Base-by-base conservation (phyloP, 2,797 vertebrate species). In the Lacerta viridis region DNA sequence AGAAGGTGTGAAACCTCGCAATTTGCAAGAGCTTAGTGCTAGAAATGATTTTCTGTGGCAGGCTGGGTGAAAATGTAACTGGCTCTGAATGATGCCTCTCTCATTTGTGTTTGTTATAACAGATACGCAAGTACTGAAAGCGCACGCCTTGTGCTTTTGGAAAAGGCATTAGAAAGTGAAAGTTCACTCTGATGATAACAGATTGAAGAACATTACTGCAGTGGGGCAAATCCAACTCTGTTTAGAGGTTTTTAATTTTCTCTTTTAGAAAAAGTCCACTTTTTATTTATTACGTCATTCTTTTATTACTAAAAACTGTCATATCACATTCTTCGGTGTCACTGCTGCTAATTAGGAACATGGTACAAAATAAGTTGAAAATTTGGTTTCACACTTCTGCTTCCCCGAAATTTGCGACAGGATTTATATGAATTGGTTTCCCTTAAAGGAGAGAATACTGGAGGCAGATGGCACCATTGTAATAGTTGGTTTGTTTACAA, bases 11-110 rank as follows among this genome's bases (percentile, higher is more conserved):
- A 64, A 76, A 17, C 11, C 43, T 33, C 4, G 33, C 25, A 9
- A 9, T 84, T 88, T 75, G 46, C 82, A 89, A 89, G 1, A 69
- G 17, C n/a, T 94, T 86, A 90, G 83, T 55, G 66, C 43, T 92
- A 87, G 89, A 93, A 5, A 0, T 88, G 23, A 87, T 85, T 87
- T 90, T 92, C 79, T 1, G 0, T 18, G 2, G 89, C 33, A 82
- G 69, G 74, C 8, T 80, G 2, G 23, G 77, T 79, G 83, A 91
- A 93, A 88, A 75, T 39, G 8, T 36, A 83, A 46, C n/a, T 15
- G n/a, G 80, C 13, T 39, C 9, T 84, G 29, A 85, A 88, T 90
- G 72, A 88, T 66, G 17, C 1, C 87, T 74, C 20, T 81, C 91
- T 83, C 13, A 15, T 89, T 91, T 93, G 87, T 18, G 20, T 87